Conservation (phyloP, 2,888 invertebrate species). For the Salpingus planirostris region DNA sequence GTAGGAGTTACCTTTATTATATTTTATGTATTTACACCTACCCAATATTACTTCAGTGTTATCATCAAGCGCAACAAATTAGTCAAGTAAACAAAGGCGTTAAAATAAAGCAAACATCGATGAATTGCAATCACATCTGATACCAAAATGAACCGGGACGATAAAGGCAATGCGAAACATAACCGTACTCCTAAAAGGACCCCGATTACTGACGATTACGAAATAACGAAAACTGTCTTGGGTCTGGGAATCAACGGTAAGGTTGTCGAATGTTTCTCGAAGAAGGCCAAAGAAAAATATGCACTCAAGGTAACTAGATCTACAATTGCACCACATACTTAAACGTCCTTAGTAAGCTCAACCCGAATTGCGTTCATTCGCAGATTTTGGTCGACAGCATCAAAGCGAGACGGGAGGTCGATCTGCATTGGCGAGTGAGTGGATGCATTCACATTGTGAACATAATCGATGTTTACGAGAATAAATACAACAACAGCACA, state of each 20-base stretch:
- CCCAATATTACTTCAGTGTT: too few relatives aligned
- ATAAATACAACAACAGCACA: constrained; percentile 82
- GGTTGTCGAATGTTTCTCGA: constrained; percentile 89
- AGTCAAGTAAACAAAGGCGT: too few relatives aligned
- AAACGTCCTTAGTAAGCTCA: too few relatives aligned
- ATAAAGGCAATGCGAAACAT: too few relatives aligned
- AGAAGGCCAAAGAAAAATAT: constrained; percentile 66
- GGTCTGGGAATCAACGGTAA: constrained; percentile 98
- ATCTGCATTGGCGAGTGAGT: constrained; percentile 89
- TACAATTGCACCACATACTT: too few relatives aligned
- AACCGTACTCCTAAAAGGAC: constrained; percentile 63
- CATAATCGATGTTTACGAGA: constrained; percentile 90
- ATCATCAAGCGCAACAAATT: too few relatives aligned
- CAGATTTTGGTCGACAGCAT: constrained; percentile 83
- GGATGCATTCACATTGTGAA: constrained; percentile 90
- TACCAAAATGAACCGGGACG: constrained; percentile 19
- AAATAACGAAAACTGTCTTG: constrained; percentile 84
- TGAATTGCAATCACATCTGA: constrained; percentile 1
- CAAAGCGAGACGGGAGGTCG: constrained; percentile 91
- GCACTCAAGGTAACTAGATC: constrained; percentile 86
- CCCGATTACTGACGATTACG: constrained; percentile 82
- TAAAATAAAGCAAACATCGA: too few relatives aligned
- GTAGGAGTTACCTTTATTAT: too few relatives aligned
- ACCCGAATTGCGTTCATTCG: constrained; percentile 21
- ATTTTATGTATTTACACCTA: too few relatives aligned